These are phyloP conservation scores for Cheracebus regulus DNA, from an alignment of 2,797 vertebrate species.

Conservation along the genomic window DNA sequence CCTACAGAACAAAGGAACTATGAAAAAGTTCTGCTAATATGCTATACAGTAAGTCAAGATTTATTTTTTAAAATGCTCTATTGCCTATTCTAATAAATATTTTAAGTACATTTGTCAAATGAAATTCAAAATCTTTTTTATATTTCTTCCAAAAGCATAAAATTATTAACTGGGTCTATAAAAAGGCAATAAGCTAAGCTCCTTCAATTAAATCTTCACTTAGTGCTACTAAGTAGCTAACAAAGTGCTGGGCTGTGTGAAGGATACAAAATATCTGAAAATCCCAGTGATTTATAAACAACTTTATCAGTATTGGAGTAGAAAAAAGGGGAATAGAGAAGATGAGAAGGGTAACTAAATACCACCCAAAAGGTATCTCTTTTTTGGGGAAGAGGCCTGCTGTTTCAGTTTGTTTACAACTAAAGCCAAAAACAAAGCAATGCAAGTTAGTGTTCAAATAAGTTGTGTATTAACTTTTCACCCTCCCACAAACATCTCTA, in stretches of 20 bases:
- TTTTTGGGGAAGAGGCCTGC: background rate
- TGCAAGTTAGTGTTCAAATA: background rate
- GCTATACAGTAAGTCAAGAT: background rate
- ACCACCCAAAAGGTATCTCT: background rate
- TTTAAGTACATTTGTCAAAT: conserved; percentile 31
- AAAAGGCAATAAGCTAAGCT: background rate
- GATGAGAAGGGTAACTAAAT: background rate
- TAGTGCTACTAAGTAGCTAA: conserved; percentile 14
- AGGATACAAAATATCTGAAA: conserved; percentile 19
- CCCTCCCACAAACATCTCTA: background rate
- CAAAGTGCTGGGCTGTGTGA: background rate
- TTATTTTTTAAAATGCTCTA: conserved; percentile 1
- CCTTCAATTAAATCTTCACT: conserved; percentile 4
- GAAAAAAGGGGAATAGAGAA: background rate
- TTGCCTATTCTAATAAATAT: conserved; percentile 29
- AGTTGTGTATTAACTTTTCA: background rate
- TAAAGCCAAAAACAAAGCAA: conserved; percentile 16
- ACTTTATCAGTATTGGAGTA: background rate
- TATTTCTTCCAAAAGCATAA: conserved; percentile 44
- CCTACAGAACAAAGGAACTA: conserved; percentile 15
- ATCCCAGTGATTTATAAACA: conserved; percentile 13
- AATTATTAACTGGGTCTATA: conserved; percentile 17
- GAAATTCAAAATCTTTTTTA: conserved; percentile 53
- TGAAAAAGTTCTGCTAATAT: conserved; percentile 6
- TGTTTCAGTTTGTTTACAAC: background rate